Conservation (phyloP, 2,113 vertebrate species). For the Anoplopoma fimbria region DNA sequence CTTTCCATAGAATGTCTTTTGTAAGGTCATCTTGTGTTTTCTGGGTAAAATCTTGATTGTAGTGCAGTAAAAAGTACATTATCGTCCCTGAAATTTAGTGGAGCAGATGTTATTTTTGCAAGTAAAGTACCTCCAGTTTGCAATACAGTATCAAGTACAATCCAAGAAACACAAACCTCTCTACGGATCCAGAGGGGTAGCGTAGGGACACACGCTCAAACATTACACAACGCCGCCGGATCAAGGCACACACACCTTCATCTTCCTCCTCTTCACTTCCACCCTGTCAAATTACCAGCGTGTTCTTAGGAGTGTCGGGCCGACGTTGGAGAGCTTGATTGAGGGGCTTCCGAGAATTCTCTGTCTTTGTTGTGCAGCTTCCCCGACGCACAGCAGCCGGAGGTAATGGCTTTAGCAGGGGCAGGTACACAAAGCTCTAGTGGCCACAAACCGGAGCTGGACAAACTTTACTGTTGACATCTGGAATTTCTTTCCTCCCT, state of each 20-base stretch:
- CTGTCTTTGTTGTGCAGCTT: conserved; percentile 72
- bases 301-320: conserved; percentile 21
- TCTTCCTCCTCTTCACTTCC: conserved; percentile 32
- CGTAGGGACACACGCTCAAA: not conserved
- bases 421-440: conserved; percentile 85
- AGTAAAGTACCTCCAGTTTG: not conserved
- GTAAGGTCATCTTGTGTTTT: not conserved
- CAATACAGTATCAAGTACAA: not conserved
- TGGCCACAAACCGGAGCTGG: conserved; percentile 81
- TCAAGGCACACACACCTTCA: conserved; percentile 36
- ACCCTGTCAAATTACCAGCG: conserved; percentile 57
- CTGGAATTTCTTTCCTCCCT: conserved; percentile 84
- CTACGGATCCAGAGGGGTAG: not conserved
- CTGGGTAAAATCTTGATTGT: not conserved
- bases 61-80: too few species aligned
- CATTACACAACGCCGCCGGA: conserved; percentile 4
- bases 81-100: not conserved
- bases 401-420: conserved; percentile 86
- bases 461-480: conserved; percentile 87
- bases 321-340: conserved; percentile 56
- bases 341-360: conserved; percentile 85
- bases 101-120: not conserved
- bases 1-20: not conserved
- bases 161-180: not conserved
- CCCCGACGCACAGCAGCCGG: too few species aligned